These are phyloP conservation scores for Nasua narica DNA, from an alignment of 2,797 vertebrate species.

Conservation along the genomic window DNA sequence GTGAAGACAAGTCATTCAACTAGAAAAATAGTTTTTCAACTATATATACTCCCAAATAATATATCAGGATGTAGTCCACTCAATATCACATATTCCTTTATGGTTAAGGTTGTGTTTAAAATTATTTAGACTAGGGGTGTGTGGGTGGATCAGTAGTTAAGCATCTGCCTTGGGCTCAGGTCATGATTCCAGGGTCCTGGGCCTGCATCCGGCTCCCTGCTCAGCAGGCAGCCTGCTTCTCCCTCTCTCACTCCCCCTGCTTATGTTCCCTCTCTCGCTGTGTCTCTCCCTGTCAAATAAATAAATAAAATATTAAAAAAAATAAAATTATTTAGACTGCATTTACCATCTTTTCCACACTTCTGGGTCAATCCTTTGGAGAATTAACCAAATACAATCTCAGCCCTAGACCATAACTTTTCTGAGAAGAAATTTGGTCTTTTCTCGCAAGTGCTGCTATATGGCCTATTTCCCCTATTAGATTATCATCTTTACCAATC, in stretches of 20 bases:
- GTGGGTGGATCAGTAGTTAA: background rate
- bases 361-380: background rate
- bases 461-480: background rate
- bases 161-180: no score
- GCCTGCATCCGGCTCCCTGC: background rate
- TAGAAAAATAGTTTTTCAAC: constrained; percentile 5
- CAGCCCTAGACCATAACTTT: background rate
- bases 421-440: background rate
- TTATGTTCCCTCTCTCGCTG: background rate
- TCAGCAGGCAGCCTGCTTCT: background rate
- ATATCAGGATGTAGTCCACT: background rate
- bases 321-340: background rate
- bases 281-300: no score
- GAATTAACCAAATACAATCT: constrained; percentile 14
- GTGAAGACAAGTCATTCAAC: background rate
- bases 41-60: background rate
- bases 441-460: background rate
- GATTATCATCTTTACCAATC: background rate
- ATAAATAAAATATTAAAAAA: no score
- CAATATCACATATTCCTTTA: background rate
- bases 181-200: background rate
- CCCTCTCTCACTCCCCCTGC: background rate
- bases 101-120: background rate
- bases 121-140: background rate
- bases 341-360: background rate